Conservation (phyloP, 2,113 vertebrate species). For the Tylochromis polylepis region DNA sequence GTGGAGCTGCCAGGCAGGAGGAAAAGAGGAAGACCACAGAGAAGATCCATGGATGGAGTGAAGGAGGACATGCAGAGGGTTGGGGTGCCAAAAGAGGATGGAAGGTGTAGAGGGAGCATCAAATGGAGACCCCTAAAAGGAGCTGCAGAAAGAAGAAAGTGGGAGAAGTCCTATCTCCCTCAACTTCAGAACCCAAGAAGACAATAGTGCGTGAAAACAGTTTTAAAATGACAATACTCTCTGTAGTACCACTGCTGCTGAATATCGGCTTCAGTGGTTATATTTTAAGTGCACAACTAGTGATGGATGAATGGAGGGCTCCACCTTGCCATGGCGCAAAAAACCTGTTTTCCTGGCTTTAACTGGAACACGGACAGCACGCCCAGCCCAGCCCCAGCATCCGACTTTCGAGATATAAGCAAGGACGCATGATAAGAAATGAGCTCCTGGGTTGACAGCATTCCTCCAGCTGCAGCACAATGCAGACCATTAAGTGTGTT, state of each 20-base stretch:
- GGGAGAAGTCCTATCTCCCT: neutral
- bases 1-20: neutral
- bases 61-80: too few species aligned
- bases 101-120: neutral
- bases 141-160: neutral
- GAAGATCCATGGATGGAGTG: too few species aligned
- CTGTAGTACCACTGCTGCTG: neutral
- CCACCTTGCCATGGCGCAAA: neutral
- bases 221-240: neutral
- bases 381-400: neutral
- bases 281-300: neutral
- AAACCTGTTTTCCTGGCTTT: neutral
- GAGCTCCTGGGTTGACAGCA: neutral
- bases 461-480: neutral
- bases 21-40: neutral
- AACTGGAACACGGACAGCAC: neutral
- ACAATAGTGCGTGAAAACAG: neutral
- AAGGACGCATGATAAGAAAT: neutral
- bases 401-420: neutral
- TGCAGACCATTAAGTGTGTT: neutral
- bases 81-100: too few species aligned
- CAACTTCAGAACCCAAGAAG: neutral
- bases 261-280: neutral
- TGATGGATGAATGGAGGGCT: neutral
- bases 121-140: neutral